phyloP scores from a whole-genome alignment of 2,113 vertebrate species.

The Scomber scombrus region DNA sequence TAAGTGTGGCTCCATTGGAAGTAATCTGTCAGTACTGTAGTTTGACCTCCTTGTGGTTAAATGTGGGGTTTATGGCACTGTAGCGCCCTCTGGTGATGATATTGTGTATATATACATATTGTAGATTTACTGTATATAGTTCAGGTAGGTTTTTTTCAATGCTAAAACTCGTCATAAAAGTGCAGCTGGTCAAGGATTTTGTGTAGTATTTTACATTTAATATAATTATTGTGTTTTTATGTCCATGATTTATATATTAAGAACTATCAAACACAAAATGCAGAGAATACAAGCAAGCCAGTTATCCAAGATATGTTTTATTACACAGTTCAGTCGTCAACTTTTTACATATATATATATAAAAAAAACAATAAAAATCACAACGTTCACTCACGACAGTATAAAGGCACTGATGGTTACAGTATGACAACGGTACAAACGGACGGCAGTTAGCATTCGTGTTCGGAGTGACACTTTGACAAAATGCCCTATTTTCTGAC shows the following conservation, averaged over 20 bases:
- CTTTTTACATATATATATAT: conserved; percentile 61
- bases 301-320: conserved; percentile 52
- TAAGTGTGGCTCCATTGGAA: neutral
- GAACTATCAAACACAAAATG: neutral
- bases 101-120: no score
- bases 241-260: neutral
- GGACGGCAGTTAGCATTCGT: conserved; percentile 31
- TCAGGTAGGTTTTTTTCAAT: neutral
- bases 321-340: conserved; percentile 51
- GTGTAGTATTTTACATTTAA: no score
- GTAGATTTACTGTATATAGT: neutral
- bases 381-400: conserved; percentile 14
- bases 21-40: neutral
- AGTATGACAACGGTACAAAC: conserved; percentile 10
- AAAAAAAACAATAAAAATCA: conserved; percentile 39
- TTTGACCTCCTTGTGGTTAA: neutral
- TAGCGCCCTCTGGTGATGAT: conserved; percentile 42
- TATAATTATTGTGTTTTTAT: neutral
- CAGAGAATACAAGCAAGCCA: neutral
- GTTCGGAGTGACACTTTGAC: conserved; percentile 17
- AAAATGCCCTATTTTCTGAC: conserved; percentile 4
- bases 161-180: no score
- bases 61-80: neutral
- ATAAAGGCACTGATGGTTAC: conserved; percentile 47
- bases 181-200: neutral